A percentile compares a stretch with the other conserved stretches of the same genome.
Conservation (phyloP, 2,113 vertebrate genomes). For the Cephalopterus ornatus region DNA sequence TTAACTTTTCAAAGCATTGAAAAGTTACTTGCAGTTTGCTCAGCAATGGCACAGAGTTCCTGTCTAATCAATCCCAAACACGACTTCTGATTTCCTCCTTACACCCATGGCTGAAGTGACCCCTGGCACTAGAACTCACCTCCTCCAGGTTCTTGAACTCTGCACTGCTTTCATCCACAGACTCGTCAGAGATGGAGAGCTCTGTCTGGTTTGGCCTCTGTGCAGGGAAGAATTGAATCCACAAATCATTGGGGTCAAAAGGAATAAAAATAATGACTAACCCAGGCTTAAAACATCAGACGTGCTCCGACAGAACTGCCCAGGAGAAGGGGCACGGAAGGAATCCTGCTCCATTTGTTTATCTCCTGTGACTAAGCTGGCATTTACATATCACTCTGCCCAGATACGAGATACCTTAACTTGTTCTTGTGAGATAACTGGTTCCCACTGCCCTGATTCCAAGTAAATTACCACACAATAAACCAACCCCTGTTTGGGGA, state of each 20-base stretch:
- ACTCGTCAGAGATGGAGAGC: constrained; percentile 65
- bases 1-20: not conserved
- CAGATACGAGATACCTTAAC: not conserved
- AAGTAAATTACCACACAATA: not conserved
- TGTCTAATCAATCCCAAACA: not conserved
- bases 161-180: constrained; percentile 58
- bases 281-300: not conserved
- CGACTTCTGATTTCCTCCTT: not conserved
- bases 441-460: not conserved
- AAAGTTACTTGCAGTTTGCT: not conserved
- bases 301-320: rapidly evolving
- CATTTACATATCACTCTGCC: not conserved
- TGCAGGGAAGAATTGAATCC: not conserved
- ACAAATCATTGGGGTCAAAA: not conserved
- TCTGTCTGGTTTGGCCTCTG: constrained; percentile 61
- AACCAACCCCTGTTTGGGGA: not conserved
- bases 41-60: not conserved
- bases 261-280: not conserved
- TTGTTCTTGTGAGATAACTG: not conserved
- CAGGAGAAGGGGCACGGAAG: not conserved
- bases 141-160: constrained; percentile 79
- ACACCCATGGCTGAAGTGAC: not conserved
- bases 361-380: not conserved
- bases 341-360: not conserved
- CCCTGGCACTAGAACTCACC: constrained; percentile 55